Conservation (phyloP, 2,797 vertebrate genomes). For the Chromis chromis region DNA sequence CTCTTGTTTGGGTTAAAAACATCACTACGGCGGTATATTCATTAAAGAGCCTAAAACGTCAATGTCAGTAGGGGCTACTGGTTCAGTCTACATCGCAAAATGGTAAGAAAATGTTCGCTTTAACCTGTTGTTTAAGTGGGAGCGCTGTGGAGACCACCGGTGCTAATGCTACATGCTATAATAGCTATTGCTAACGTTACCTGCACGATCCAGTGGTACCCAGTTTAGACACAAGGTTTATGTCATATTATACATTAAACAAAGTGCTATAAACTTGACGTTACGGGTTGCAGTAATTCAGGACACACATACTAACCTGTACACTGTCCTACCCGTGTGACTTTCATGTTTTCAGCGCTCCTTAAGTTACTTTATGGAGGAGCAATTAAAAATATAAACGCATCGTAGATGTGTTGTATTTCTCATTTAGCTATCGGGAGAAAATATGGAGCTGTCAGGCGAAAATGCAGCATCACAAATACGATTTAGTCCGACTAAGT, state of each 20-base stretch:
- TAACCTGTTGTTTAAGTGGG: not conserved
- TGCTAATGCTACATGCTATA: not conserved
- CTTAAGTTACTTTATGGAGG: not conserved
- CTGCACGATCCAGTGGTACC: not conserved
- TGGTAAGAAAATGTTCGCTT: conserved; percentile 58
- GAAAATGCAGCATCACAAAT: not conserved
- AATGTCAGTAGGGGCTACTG: not conserved
- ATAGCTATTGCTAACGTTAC: not conserved
- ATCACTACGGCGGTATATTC: too few relatives aligned
- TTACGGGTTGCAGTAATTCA: not conserved
- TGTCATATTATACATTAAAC: not conserved
- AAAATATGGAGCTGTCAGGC: too few relatives aligned
- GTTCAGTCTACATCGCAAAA: conserved; percentile 15
- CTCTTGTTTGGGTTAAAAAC: not conserved
- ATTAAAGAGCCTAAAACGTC: not conserved
- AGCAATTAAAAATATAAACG: not conserved
- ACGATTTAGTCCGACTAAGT: not conserved
- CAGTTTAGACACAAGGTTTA: not conserved
- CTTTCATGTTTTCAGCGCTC: not conserved
- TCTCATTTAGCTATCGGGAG: not conserved
- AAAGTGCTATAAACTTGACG: not conserved
- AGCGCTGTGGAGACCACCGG: not conserved
- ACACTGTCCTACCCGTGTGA: not conserved
- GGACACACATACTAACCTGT: too few relatives aligned
- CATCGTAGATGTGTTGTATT: too few relatives aligned